phyloP scores from a whole-genome alignment of 2,888 invertebrate species.

The Pollenia labialis region DNA sequence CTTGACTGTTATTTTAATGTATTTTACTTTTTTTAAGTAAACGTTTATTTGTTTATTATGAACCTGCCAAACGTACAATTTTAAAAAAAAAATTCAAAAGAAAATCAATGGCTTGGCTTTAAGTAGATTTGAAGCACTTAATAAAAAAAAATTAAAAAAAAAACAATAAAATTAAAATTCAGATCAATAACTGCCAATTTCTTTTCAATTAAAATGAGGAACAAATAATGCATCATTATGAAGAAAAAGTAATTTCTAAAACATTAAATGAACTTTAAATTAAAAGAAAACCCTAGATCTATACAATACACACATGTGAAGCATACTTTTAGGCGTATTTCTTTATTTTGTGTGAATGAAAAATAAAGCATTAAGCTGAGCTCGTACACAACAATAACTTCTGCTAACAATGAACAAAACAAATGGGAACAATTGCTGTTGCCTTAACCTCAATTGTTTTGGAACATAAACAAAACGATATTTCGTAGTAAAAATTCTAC shows the following conservation, averaged over 20 bases:
- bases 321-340: conserved; percentile 63
- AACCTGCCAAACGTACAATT: neutral
- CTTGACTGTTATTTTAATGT: neutral
- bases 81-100: neutral
- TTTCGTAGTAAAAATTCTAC: conserved; percentile 29
- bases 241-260: neutral
- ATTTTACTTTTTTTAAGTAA: neutral
- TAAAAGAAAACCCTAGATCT: conserved; percentile 9
- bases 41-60: neutral
- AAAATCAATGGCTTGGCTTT: neutral
- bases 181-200: conserved; percentile 37
- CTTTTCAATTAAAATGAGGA: conserved; percentile 13
- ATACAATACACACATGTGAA: conserved; percentile 33
- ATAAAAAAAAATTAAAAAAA: neutral
- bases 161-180: neutral
- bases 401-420: conserved; percentile 31
- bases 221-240: neutral
- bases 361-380: neutral
- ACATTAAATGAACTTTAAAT: conserved; percentile 12
- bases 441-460: conserved; percentile 71
- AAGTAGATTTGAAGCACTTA: neutral
- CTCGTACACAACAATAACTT: conserved; percentile 32
- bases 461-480: conserved; percentile 46
- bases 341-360: neutral
- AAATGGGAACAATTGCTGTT: conserved; percentile 65